Evolutionary conservation across 2,888 invertebrate species (phyloP).

Genomic region (Esperia sulphurella): DNA sequence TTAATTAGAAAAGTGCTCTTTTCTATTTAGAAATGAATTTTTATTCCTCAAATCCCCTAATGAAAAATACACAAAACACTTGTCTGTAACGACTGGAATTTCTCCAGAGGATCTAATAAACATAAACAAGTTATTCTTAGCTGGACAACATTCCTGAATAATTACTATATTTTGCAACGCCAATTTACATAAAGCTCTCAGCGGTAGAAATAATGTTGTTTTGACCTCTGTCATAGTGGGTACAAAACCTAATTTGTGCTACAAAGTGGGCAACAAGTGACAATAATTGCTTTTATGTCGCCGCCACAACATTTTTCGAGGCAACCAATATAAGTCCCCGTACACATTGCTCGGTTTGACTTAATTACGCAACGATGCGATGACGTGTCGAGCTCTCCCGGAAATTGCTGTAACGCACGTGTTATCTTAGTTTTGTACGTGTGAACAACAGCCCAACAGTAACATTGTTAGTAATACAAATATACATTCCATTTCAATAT

Average conservation of each 20-base stretch:
- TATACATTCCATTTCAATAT: too few relatives aligned
- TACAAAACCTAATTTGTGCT: conserved; percentile 32
- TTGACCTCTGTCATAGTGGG: conserved; percentile 10
- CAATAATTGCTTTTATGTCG: conserved; percentile 43
- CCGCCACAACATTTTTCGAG: conserved; percentile 32
- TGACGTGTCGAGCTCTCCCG: too few relatives aligned
- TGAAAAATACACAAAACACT: neutral
- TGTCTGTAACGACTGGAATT: neutral
- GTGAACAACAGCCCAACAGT: too few relatives aligned
- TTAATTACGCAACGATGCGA: neutral
- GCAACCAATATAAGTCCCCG: conserved; percentile 3
- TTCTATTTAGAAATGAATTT: too few relatives aligned
- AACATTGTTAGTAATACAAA: too few relatives aligned
- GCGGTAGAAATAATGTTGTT: neutral
- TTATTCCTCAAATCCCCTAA: too few relatives aligned
- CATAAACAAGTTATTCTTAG: neutral
- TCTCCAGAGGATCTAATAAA: neutral
- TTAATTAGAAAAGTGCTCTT: too few relatives aligned
- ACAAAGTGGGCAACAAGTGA: conserved; percentile 33
- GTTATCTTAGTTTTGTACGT: too few relatives aligned
- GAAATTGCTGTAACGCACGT: too few relatives aligned
- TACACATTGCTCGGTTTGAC: neutral
- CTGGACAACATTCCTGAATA: neutral
- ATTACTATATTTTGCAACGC: neutral
- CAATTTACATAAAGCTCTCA: neutral